Conservation (phyloP, 2,888 invertebrate genomes). For the Lepidocyrtoides sp. region DNA sequence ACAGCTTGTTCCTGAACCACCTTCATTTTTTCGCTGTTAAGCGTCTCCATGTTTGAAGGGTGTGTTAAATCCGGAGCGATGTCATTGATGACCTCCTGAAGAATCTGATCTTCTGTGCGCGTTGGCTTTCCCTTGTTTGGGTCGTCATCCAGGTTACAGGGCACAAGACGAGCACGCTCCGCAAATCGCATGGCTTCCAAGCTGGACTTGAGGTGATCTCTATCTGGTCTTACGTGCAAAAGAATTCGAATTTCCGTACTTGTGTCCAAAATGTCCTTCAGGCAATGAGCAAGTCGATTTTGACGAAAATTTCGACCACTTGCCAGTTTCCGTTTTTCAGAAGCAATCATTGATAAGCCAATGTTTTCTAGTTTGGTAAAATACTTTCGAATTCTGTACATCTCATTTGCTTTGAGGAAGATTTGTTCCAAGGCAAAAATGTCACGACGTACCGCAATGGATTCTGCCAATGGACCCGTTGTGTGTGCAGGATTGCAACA, state of each 20-base stretch:
- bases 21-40: slow-evolving; percentile 58
- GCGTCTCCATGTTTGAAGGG: slow-evolving; percentile 31
- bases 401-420: slow-evolving; percentile 78
- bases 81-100: slow-evolving; percentile 70
- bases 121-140: not conserved
- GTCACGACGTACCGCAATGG: slow-evolving; percentile 82
- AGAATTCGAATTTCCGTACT: slow-evolving; percentile 81
- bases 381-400: slow-evolving; percentile 60
- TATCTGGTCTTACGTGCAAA: slow-evolving; percentile 82
- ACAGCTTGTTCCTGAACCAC: slow-evolving; percentile 63
- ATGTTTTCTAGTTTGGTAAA: slow-evolving; percentile 70
- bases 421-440: slow-evolving; percentile 84
- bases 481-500: slow-evolving; percentile 69
- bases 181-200: slow-evolving; percentile 83
- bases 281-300: slow-evolving; percentile 83
- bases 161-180: slow-evolving; percentile 80
- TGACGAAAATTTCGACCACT: slow-evolving; percentile 82
- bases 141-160: slow-evolving; percentile 52
- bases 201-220: slow-evolving; percentile 68
- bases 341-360: slow-evolving; percentile 70
- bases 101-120: slow-evolving; percentile 62
- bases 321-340: slow-evolving; percentile 52
- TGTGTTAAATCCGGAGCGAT: slow-evolving; percentile 76
- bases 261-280: slow-evolving; percentile 82
- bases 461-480: slow-evolving; percentile 78